A percentile compares a stretch with the other conserved stretches of the same genome.
Evolutionary conservation across 1,140 invertebrate genomes (phyloP).

Genomic region (Drosophila burlai): DNA sequence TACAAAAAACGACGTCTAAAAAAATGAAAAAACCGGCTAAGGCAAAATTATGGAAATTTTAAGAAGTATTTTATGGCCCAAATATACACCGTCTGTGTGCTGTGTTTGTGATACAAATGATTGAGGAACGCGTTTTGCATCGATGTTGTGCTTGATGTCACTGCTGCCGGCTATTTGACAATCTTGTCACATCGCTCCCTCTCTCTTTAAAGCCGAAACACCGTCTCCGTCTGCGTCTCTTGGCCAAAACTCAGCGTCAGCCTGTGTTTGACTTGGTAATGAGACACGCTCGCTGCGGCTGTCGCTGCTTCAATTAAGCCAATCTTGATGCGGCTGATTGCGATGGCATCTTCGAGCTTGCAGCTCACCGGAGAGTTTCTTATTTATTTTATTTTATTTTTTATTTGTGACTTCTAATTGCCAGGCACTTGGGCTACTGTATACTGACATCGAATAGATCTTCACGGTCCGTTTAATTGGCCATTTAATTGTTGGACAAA

Average conservation of each 20-base stretch:
- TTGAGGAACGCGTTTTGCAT: slow-evolving; percentile 61
- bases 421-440: slow-evolving; percentile 40
- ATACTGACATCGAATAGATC: slow-evolving; percentile 7
- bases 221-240: neutral
- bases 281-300: slow-evolving; percentile 57
- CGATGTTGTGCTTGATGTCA: slow-evolving; percentile 55
- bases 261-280: slow-evolving; percentile 69
- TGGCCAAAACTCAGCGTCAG: slow-evolving; percentile 9
- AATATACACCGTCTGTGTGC: slow-evolving; percentile 4
- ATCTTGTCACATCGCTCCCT: slow-evolving; percentile 70
- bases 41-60: slow-evolving; percentile 47
- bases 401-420: slow-evolving; percentile 50
- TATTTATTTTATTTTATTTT: slow-evolving; percentile 11
- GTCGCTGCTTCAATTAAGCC: slow-evolving; percentile 71
- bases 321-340: slow-evolving; percentile 54
- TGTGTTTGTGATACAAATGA: slow-evolving; percentile 20
- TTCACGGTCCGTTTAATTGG: slow-evolving; percentile 22
- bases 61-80: slow-evolving; percentile 43
- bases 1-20: slow-evolving; percentile 4
- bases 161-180: slow-evolving; percentile 68
- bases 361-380: slow-evolving; percentile 19
- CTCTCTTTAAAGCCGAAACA: slow-evolving; percentile 29
- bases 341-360: slow-evolving; percentile 42
- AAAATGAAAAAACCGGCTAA: slow-evolving; percentile 49
- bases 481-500: slow-evolving; percentile 24